These are phyloP conservation scores for Ophioninae sp. DNA, from an alignment of 2,888 invertebrate genomes.

Conservation along the genomic window DNA sequence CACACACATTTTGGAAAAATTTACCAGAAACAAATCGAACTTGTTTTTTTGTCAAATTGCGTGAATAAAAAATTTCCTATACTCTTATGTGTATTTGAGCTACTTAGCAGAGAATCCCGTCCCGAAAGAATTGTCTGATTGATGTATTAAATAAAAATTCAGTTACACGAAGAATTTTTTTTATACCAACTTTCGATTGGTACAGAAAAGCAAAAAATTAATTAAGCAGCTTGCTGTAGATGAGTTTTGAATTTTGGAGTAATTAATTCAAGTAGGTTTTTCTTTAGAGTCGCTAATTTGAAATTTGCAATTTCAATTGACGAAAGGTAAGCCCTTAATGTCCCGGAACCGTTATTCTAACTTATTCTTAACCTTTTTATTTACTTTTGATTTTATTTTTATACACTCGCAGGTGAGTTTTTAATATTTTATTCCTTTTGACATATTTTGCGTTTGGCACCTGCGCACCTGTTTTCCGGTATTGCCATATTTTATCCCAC, in stretches of 20 bases:
- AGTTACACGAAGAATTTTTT: background rate
- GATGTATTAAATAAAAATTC: background rate
- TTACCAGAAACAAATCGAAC: background rate
- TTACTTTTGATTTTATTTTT: too few species aligned
- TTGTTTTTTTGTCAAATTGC: background rate
- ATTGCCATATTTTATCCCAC: too few species aligned
- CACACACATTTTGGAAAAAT: background rate
- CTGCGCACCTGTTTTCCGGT: too few species aligned
- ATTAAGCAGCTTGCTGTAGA: background rate
- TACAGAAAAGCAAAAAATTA: background rate
- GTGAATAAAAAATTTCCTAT: slow-evolving; percentile 15
- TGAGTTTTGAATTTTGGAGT: background rate
- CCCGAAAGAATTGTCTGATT: background rate
- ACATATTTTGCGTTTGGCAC: too few species aligned
- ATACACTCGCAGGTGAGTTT: too few species aligned
- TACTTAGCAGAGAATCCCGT: background rate
- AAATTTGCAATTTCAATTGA: too few species aligned
- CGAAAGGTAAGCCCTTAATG: background rate
- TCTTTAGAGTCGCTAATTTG: too few species aligned
- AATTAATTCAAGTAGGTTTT: background rate
- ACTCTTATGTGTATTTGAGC: background rate
- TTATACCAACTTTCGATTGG: background rate
- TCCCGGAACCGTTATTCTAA: background rate
- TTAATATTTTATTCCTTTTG: too few species aligned
- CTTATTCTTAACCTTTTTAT: background rate